A percentile compares a stretch with the other conserved stretches of the same genome.
Evolutionary conservation across 2,888 invertebrate genomes (phyloP).

Genomic region (Idaea biselata): DNA sequence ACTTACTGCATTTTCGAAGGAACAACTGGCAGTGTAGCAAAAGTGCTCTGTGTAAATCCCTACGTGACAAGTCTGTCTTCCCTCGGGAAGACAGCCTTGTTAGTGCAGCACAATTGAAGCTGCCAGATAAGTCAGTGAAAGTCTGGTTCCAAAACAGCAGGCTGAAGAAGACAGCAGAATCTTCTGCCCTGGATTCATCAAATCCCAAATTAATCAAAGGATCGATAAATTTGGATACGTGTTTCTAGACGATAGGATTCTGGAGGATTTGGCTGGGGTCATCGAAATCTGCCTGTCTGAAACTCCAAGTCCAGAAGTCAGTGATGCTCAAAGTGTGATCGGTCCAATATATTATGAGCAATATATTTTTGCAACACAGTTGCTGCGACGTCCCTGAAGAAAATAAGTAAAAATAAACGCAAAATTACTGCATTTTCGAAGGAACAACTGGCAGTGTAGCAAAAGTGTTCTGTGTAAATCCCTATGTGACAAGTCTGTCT

Average conservation of each 20-base stretch:
- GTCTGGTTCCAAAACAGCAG: conserved; percentile 90
- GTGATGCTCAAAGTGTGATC: not conserved
- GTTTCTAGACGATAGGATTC: conserved; percentile 45
- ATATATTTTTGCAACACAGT: no score
- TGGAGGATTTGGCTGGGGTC: conserved; percentile 40
- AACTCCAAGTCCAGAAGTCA: conserved; percentile 11
- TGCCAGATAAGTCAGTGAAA: conserved; percentile 87
- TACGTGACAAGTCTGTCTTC: conserved; percentile 87
- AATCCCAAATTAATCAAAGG: conserved; percentile 44
- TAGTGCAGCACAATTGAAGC: conserved; percentile 80
- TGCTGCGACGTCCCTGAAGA: no score
- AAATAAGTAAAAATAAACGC: conserved; percentile 67
- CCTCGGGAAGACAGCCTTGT: conserved; percentile 86
- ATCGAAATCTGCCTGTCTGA: conserved; percentile 40
- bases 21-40: conserved; percentile 85
- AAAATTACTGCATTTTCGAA: conserved; percentile 88
- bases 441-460: conserved; percentile 85
- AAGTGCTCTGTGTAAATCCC: conserved; percentile 83
- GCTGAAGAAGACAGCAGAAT: conserved; percentile 80
- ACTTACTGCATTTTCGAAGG: conserved; percentile 87
- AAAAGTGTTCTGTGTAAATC: conserved; percentile 85
- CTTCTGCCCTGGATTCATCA: conserved; percentile 39
- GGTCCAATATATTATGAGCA: conserved; percentile 46
- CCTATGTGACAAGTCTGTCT: conserved; percentile 85
- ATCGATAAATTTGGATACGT: conserved; percentile 51